These are phyloP conservation scores for Paratilapia polleni DNA, from an alignment of 2,113 vertebrate species.

Conservation along the genomic window DNA sequence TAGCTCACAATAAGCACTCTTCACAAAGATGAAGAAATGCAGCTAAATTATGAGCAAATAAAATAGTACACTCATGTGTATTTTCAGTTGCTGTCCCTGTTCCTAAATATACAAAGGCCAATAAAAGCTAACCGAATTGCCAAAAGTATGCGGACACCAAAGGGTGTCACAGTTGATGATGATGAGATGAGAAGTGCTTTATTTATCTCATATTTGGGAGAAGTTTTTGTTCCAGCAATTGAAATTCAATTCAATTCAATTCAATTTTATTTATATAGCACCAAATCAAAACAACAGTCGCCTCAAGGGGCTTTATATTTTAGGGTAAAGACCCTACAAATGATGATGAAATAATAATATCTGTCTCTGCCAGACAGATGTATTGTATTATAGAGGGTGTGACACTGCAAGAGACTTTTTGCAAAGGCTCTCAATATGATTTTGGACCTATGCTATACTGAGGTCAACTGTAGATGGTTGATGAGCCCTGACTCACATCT, in stretches of 20 bases:
- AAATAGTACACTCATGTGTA: neutral
- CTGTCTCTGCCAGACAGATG: neutral
- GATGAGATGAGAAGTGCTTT: neutral
- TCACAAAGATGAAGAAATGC: neutral
- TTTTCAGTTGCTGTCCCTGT: neutral
- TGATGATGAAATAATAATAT: neutral
- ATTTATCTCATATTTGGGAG: neutral
- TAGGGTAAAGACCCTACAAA: too few species aligned
- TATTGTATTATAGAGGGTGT: neutral
- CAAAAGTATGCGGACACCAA: neutral
- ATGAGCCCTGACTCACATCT: too few species aligned
- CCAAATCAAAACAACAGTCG: too few species aligned
- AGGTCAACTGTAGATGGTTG: too few species aligned
- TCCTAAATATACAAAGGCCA: neutral
- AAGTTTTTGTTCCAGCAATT: neutral
- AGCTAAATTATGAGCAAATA: neutral
- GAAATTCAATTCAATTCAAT: too few species aligned
- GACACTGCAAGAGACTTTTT: neutral
- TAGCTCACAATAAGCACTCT: neutral
- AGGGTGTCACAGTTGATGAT: neutral
- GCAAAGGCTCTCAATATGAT: neutral
- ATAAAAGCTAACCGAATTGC: neutral
- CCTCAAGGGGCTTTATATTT: too few species aligned
- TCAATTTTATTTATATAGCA: too few species aligned
- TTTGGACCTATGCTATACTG: too few species aligned